A percentile compares a stretch with the other conserved stretches of the same genome.
These are phyloP conservation scores for Falcaria lacertinaria DNA, from an alignment of 2,888 invertebrate species.

Conservation along the genomic window DNA sequence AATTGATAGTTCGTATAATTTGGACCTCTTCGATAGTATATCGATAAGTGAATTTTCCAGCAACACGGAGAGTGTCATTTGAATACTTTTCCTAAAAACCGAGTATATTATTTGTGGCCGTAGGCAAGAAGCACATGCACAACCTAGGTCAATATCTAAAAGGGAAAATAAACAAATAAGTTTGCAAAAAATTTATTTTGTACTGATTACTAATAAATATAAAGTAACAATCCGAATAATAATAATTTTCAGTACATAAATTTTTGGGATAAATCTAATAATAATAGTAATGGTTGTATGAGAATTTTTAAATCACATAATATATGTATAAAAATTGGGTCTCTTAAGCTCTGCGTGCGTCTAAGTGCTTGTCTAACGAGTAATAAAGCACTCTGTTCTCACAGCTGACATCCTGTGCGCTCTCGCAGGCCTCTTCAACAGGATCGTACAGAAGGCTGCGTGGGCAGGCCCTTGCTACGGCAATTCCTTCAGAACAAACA, in stretches of 20 bases:
- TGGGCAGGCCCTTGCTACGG: constrained; percentile 21
- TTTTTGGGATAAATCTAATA: background rate
- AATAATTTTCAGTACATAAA: background rate
- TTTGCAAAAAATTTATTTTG: background rate
- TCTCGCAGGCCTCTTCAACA: constrained; percentile 22
- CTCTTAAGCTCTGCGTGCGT: constrained; percentile 8
- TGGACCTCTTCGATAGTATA: too few relatives aligned
- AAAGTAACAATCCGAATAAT: background rate
- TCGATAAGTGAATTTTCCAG: too few relatives aligned
- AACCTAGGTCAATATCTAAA: too few relatives aligned
- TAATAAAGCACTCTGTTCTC: constrained; percentile 10
- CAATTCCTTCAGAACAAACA: constrained; percentile 20
- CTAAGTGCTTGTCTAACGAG: constrained; percentile 21
- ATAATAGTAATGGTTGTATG: background rate
- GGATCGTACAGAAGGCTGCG: constrained; percentile 23
- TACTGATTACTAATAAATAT: background rate
- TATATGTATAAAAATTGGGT: constrained; percentile 11
- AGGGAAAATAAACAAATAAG: background rate
- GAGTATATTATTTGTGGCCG: too few relatives aligned
- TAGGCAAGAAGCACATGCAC: too few relatives aligned
- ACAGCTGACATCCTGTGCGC: constrained; percentile 27
- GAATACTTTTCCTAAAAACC: too few relatives aligned
- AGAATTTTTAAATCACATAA: constrained; percentile 3
- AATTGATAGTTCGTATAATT: too few relatives aligned
- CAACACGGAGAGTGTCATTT: too few relatives aligned